Percentiles rank a stretch among this genome's conserved stretches.
phyloP scores from a whole-genome alignment of 2,797 vertebrate species.

The Poeciliopsis presidionis region DNA sequence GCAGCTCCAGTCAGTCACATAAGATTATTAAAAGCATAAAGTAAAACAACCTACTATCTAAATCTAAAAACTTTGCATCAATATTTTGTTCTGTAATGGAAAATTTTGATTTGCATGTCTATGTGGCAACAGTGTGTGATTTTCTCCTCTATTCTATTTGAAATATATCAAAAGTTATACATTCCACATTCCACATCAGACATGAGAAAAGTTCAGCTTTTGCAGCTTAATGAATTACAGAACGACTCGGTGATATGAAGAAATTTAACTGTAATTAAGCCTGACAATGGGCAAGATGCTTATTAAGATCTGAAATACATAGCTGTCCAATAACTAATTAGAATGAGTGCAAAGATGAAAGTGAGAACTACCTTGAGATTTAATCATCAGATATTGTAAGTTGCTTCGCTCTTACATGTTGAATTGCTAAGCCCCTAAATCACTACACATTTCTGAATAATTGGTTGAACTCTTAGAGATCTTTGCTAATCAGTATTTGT shows the following conservation, averaged over 20 bases:
- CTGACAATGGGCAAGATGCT: constrained; percentile 63
- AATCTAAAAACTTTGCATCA: background rate
- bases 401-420: constrained; percentile 33
- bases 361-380: constrained; percentile 67
- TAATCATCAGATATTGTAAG: constrained; percentile 64
- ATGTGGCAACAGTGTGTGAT: background rate
- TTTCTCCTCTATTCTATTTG: background rate
- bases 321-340: constrained; percentile 59
- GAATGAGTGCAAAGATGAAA: constrained; percentile 50
- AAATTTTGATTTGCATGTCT: background rate
- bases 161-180: background rate
- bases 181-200: constrained; percentile 20
- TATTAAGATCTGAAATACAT: constrained; percentile 71
- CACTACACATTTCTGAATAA: constrained; percentile 55
- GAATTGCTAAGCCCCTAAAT: constrained; percentile 19
- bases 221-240: constrained; percentile 33
- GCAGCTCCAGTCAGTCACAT: constrained; percentile 91
- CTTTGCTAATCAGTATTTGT: constrained; percentile 66
- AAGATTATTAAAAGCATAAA: background rate
- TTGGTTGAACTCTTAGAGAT: constrained; percentile 64
- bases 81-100: background rate
- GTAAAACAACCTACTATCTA: background rate
- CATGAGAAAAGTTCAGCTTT: constrained; percentile 24
- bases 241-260: constrained; percentile 31
- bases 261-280: constrained; percentile 69